These are phyloP conservation scores for Limnephilus auricula DNA, from an alignment of 2,888 invertebrate species.

Conservation along the genomic window DNA sequence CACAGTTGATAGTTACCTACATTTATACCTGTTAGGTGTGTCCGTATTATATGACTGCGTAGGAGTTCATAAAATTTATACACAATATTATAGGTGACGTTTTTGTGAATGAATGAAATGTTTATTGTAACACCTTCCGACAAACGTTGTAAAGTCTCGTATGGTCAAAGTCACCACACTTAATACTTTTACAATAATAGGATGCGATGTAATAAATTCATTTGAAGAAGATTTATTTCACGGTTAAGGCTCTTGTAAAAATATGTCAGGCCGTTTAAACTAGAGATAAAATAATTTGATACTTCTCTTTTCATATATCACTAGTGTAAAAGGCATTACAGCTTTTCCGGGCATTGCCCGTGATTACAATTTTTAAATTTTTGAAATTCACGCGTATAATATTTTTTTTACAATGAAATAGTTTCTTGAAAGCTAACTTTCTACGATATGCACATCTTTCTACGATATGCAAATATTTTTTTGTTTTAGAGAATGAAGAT, in stretches of 20 bases:
- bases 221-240: constrained; percentile 2
- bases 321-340: no score
- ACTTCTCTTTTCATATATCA: background rate
- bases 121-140: constrained; percentile 26
- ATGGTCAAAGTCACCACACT: constrained; percentile 3
- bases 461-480: no score
- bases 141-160: background rate
- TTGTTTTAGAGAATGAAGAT: no score
- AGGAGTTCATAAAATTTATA: constrained; percentile 31
- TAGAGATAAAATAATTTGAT: background rate
- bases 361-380: no score
- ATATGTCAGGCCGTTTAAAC: background rate
- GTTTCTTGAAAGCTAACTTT: no score
- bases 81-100: background rate
- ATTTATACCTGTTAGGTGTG: background rate
- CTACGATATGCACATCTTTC: no score
- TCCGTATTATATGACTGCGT: background rate
- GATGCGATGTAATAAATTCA: background rate
- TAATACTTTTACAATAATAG: background rate
- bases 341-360: no score
- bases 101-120: constrained; percentile 21
- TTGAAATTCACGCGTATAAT: no score
- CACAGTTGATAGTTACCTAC: background rate
- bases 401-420: no score
- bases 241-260: background rate